These are phyloP conservation scores for Spongia lamella DNA, from an alignment of 37 sponge, comb jelly and placozoan genomes.

Conservation along the genomic window DNA sequence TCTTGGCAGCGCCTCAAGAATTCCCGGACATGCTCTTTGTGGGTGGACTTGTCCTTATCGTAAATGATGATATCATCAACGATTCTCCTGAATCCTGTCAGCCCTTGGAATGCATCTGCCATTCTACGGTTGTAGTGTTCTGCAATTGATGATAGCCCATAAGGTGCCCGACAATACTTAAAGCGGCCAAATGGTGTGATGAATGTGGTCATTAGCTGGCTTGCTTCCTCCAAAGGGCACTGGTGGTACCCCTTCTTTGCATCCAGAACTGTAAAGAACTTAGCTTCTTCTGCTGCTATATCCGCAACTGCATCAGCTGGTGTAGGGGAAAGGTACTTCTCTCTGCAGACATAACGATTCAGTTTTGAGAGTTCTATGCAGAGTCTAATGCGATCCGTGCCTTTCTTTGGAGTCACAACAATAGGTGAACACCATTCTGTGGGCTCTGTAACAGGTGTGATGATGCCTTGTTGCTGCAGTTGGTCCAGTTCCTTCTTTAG, in stretches of 20 bases:
- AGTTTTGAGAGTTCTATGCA: slow-evolving; percentile 1
- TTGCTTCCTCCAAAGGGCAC: slow-evolving; percentile 1
- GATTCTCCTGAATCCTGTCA: background rate
- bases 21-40: background rate
- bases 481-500: too few species aligned
- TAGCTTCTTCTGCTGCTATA: background rate
- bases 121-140: too few species aligned
- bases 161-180: too few species aligned
- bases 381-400: background rate
- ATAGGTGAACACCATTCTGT: too few species aligned
- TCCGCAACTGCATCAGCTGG: background rate
- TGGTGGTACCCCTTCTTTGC: background rate
- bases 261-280: background rate
- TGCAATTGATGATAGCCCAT: too few species aligned
- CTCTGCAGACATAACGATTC: background rate
- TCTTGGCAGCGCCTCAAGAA: background rate
- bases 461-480: background rate
- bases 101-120: background rate
- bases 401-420: too few species aligned
- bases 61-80: too few species aligned
- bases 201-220: slow-evolving; percentile 5
- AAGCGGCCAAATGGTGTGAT: too few species aligned
- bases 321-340: background rate
- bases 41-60: too few species aligned
- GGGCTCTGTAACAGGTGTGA: too few species aligned